Evolutionary conservation across 1,140 invertebrate species (phyloP), one percentile per base, ranked within the genome.

Genomic region (Saccostrea glomerata): DNA sequence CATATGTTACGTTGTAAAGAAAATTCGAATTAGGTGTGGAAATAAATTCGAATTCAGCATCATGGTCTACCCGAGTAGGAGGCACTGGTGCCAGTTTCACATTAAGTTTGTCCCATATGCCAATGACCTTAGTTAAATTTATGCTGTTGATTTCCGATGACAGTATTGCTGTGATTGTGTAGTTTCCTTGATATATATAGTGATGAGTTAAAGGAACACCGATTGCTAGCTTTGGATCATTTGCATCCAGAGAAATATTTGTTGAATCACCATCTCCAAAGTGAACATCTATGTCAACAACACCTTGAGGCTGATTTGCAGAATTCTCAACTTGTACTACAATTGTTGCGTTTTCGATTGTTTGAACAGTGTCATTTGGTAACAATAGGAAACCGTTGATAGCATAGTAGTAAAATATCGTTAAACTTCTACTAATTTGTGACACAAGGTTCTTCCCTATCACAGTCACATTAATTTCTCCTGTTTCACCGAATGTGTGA

Each of bases 271-370:
- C 70, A 77, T 77, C 70, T 30, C 70, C 70, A 30, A 77, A 77
- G 30, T 36, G 25, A 77, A 77, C 30, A 36, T 77, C 70, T 11
- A 77, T 77, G 25, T 77, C 25, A 36, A 77, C 70, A 25, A 77
- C 25, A 30, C 70, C 70, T 77, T 77, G 70, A 17, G 70, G 70
- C 15, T 77, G 70, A 25, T 77, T 77, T 77, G 70, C 70, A 12
- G 70, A 77, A 36, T 30, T 77, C 25, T 77, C 70, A 15, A 77
- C 70, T 11, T 36, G 25, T 30, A 77, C 15, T 30, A 77, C 25
- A 36, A 77, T 30, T 77, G 70, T 77, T 77, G 70, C 70, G 11
- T 77, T 77, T 77, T 77, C 70, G 30, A 77, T 77, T 77, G 70
- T 77, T 77, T 77, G 70, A 6, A 77, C 70, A 36, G 70, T 77